Conservation (phyloP, 92 coral and sea anemone genomes). For the Siderastrea siderea region DNA sequence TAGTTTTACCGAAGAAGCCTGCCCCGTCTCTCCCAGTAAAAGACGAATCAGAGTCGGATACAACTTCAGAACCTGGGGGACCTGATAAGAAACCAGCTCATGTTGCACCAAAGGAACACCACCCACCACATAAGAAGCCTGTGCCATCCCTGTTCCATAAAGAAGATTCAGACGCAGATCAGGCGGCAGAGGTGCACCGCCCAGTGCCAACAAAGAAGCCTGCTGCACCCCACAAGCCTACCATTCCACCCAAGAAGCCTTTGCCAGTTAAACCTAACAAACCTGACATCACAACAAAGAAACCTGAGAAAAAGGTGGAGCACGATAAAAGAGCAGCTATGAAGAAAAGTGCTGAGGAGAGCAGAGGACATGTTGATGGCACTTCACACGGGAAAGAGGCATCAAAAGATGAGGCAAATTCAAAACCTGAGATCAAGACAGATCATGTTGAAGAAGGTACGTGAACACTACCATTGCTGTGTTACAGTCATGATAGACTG, state of each 20-base stretch:
- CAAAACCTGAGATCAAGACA: slow-evolving; percentile 22
- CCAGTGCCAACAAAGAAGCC: slow-evolving; percentile 34
- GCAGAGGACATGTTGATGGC: not conserved
- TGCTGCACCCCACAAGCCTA: slow-evolving; percentile 58
- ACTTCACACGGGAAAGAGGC: not conserved
- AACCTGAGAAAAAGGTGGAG: slow-evolving; percentile 44
- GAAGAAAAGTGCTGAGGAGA: slow-evolving; percentile 14
- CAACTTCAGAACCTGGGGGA: slow-evolving; percentile 1
- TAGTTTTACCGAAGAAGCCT: slow-evolving; percentile 25
- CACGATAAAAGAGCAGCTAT: not conserved
- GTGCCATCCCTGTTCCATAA: slow-evolving; percentile 45
- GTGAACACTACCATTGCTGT: not conserved
- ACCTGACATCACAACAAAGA: slow-evolving; percentile 57
- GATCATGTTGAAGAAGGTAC: slow-evolving; percentile 13
- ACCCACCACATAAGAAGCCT: slow-evolving; percentile 36
- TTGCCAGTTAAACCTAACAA: slow-evolving; percentile 33
- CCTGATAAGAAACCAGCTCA: slow-evolving; percentile 36
- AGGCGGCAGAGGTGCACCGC: not conserved
- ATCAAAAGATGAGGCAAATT: not conserved
- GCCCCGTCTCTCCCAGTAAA: slow-evolving; percentile 43
- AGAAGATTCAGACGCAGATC: not conserved
- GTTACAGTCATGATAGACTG: too few relatives aligned
- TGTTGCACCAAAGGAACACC: slow-evolving; percentile 31
- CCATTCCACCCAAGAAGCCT: slow-evolving; percentile 63
- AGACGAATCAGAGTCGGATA: slow-evolving; percentile 12